These are phyloP conservation scores for Poecile atricapillus DNA, from an alignment of 2,113 vertebrate genomes.

Conservation along the genomic window DNA sequence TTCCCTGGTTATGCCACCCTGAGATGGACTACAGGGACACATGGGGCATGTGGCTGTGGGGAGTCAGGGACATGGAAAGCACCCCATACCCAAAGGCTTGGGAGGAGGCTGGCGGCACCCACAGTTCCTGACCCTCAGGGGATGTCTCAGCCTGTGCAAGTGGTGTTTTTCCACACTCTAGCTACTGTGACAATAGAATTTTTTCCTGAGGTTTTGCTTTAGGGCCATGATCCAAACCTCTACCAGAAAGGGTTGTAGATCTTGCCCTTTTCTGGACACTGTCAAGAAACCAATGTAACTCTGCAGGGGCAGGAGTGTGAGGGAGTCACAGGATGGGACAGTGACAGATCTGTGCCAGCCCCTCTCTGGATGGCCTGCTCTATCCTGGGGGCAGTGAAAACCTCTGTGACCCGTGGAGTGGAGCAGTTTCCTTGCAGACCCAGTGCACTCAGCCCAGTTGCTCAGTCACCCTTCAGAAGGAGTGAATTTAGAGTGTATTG, in stretches of 20 bases:
- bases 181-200: background rate
- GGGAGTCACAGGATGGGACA: background rate
- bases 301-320: background rate
- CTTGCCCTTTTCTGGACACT: background rate
- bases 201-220: background rate
- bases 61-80: background rate
- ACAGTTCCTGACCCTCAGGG: background rate
- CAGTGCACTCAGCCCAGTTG: accelerated
- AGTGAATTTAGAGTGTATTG: background rate
- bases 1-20: background rate
- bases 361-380: background rate
- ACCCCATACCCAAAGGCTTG: background rate
- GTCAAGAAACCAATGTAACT: background rate
- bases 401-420: background rate
- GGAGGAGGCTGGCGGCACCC: background rate
- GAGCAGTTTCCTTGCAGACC: background rate
- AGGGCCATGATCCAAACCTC: background rate
- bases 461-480: background rate
- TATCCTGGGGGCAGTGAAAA: background rate
- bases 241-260: background rate
- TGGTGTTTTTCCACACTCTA: background rate
- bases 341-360: background rate
- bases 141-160: background rate
- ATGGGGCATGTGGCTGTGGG: background rate
- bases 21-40: background rate